A percentile compares a stretch with the other conserved stretches of the same genome.
Evolutionary conservation across 2,797 vertebrate genomes (phyloP).

Genomic region (Gobio occitaniae): DNA sequence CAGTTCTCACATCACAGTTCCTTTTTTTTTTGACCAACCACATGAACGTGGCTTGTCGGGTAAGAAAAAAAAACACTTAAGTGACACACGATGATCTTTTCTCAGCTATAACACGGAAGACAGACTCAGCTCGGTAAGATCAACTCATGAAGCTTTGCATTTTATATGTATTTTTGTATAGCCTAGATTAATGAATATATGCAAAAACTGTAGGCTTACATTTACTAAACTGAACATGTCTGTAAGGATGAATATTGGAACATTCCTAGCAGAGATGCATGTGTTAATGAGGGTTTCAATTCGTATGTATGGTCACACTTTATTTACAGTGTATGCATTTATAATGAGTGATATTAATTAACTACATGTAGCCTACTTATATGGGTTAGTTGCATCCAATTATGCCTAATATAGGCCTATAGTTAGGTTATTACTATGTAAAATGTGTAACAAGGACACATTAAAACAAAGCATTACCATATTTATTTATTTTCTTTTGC

Average conservation of each 20-base stretch:
- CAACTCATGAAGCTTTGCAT: not conserved
- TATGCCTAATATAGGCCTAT: too few relatives aligned
- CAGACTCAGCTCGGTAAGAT: constrained; percentile 33
- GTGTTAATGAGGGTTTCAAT: not conserved
- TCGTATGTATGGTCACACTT: too few relatives aligned
- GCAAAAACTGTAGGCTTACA: not conserved
- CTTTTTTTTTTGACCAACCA: constrained; percentile 32
- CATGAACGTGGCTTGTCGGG: constrained; percentile 11
- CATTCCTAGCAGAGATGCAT: not conserved
- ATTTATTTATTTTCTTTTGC: too few relatives aligned
- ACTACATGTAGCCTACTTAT: too few relatives aligned
- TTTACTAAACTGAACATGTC: not conserved
- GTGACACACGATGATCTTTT: not conserved
- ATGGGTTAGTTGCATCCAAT: too few relatives aligned
- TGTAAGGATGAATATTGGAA: too few relatives aligned
- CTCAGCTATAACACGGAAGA: constrained; percentile 10
- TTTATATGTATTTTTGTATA: not conserved
- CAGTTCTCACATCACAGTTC: constrained; percentile 11
- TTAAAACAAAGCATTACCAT: too few relatives aligned
- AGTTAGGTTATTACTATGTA: too few relatives aligned
- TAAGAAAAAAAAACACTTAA: not conserved
- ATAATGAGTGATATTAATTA: too few relatives aligned
- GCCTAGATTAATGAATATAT: not conserved
- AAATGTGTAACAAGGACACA: too few relatives aligned
- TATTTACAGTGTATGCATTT: too few relatives aligned